These are phyloP conservation scores for Drosophila subobscura DNA, from an alignment of 1,140 invertebrate species.

Conservation along the genomic window DNA sequence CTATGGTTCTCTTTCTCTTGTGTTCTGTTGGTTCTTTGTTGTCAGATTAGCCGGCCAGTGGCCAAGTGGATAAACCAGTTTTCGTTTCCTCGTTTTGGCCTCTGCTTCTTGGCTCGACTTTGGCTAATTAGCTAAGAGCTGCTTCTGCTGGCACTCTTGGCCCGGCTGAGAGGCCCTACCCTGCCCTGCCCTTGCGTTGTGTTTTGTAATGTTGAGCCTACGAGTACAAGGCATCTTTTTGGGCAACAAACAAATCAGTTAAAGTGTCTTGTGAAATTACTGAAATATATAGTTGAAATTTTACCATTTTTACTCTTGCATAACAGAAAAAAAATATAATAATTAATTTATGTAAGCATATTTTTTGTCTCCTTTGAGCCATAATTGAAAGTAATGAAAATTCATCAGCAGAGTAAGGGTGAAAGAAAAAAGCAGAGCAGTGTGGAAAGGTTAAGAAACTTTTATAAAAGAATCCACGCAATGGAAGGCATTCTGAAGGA, in stretches of 20 bases:
- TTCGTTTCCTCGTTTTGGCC: conserved; percentile 22
- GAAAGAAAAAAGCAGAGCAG: too few species aligned
- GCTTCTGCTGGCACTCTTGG: conserved; percentile 16
- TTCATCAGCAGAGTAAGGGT: too few species aligned
- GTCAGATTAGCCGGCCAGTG: conserved; percentile 51
- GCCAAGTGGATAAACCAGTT: conserved; percentile 54
- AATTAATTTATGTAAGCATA: not conserved
- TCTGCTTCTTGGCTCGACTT: conserved; percentile 40
- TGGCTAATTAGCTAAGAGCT: conserved; percentile 53
- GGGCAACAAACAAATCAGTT: conserved; percentile 39
- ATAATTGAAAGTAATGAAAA: too few species aligned
- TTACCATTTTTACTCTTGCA: not conserved
- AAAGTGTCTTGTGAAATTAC: not conserved
- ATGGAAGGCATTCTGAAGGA: too few species aligned
- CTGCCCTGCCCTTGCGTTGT: conserved; percentile 11
- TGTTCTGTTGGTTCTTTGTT: conserved; percentile 33
- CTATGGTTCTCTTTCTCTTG: conserved; percentile 12
- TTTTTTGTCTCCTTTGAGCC: too few species aligned
- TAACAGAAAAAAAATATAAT: not conserved
- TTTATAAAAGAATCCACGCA: too few species aligned
- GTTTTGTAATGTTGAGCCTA: conserved; percentile 41
- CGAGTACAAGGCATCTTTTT: conserved; percentile 11
- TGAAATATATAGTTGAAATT: too few species aligned
- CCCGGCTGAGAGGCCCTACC: not conserved
- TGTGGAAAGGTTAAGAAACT: too few species aligned